Evolutionary conservation across 2,113 vertebrate species (phyloP).

Genomic region (Chaetura pelagica): DNA sequence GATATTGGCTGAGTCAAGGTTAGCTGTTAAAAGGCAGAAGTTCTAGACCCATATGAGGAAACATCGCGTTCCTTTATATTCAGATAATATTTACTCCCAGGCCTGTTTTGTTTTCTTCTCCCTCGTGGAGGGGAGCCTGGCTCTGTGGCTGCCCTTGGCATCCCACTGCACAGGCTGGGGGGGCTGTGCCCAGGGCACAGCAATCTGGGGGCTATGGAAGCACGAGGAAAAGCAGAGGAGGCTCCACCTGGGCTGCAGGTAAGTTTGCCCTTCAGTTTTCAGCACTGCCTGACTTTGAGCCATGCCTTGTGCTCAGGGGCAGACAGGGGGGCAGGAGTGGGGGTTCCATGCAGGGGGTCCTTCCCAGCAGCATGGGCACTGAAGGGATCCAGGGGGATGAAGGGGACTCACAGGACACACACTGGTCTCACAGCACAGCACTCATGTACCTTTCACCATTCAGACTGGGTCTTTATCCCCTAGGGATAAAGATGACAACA

Average conservation of each 20-base stretch:
- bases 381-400: fast-evolving
- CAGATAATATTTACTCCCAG: slow-evolving; percentile 69
- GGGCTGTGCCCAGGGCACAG: neutral
- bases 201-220: neutral
- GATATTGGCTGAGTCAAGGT: slow-evolving; percentile 67
- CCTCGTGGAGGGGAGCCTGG: neutral
- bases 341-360: fast-evolving
- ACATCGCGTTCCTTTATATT: slow-evolving; percentile 55
- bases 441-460: neutral
- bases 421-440: neutral
- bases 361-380: neutral
- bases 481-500: neutral
- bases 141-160: slow-evolving; percentile 23
- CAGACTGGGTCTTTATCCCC: neutral
- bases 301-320: neutral
- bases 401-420: fast-evolving
- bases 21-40: slow-evolving; percentile 51
- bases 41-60: slow-evolving; percentile 33
- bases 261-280: neutral
- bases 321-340: neutral
- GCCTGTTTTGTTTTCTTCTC: slow-evolving; percentile 50
- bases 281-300: neutral
- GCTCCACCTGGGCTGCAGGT: neutral
- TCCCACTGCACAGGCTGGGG: fast-evolving
- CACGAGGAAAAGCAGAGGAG: neutral